Conservation (phyloP, 2,113 vertebrate species). For the Enhydra lutris region DNA sequence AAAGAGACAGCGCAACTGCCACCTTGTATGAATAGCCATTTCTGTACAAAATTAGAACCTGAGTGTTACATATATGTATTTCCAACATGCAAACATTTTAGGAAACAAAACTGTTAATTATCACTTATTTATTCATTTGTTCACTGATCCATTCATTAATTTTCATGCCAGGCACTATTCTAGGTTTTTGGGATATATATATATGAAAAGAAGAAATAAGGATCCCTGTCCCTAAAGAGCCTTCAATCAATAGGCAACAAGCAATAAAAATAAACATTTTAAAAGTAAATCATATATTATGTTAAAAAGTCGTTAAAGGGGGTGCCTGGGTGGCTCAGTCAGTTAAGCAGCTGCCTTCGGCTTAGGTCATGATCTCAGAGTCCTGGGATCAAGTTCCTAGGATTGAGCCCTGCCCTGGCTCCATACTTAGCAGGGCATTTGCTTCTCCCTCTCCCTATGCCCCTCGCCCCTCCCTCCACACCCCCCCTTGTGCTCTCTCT, state of each 20-base stretch:
- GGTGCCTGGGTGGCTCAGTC: background rate
- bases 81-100: background rate
- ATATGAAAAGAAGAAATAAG: background rate
- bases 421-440: background rate
- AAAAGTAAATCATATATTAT: background rate
- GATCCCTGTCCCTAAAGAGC: background rate
- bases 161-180: background rate
- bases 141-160: background rate
- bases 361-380: background rate
- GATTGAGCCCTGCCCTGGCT: background rate
- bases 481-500: background rate
- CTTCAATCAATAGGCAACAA: background rate
- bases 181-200: background rate
- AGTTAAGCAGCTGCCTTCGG: background rate
- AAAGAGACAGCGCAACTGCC: conserved; percentile 95
- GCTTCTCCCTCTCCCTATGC: background rate
- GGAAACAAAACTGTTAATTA: background rate
- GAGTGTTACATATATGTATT: conserved; percentile 57
- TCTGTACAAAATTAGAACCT: conserved; percentile 81
- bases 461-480: background rate
- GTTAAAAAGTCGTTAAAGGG: background rate
- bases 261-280: background rate
- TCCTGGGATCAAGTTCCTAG: background rate
- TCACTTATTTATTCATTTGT: background rate
- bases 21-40: conserved; percentile 97